Conservation (phyloP, 1,140 invertebrate species). For the Amyelois transitella region DNA sequence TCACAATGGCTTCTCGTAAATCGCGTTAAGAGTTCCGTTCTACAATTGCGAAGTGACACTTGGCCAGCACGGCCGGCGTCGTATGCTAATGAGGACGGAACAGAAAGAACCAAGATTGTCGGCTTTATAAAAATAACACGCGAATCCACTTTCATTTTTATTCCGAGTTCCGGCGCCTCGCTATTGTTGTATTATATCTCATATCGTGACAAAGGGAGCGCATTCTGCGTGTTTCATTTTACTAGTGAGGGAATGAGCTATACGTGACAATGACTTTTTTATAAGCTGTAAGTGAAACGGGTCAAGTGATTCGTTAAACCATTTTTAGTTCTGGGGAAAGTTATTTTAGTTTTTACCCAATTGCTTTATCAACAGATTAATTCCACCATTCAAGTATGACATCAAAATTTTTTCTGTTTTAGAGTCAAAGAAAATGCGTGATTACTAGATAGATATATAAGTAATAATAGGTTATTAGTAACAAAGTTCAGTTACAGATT, state of each 20-base stretch:
- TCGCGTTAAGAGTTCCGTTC: constrained; percentile 6
- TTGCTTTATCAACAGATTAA: no score
- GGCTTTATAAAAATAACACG: constrained; percentile 62
- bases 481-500: no score
- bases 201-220: constrained; percentile 41
- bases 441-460: no score
- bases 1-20: constrained; percentile 12
- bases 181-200: constrained; percentile 38
- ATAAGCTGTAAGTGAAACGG: constrained; percentile 17
- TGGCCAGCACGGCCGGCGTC: constrained; percentile 15
- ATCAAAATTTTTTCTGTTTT: no score
- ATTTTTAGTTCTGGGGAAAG: no score
- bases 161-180: constrained; percentile 43
- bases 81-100: constrained; percentile 53
- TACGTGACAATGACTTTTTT: not conserved
- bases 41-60: not conserved
- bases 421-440: no score
- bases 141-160: constrained; percentile 68
- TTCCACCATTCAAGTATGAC: no score
- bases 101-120: constrained; percentile 58
- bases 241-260: not conserved
- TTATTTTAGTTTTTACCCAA: no score
- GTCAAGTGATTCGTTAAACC: no score
- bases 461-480: no score
- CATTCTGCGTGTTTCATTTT: constrained; percentile 27